Percentiles rank a stretch among this genome's conserved stretches.
Conservation (phyloP, 2,888 invertebrate genomes). For the Drosophila meridionalis region DNA sequence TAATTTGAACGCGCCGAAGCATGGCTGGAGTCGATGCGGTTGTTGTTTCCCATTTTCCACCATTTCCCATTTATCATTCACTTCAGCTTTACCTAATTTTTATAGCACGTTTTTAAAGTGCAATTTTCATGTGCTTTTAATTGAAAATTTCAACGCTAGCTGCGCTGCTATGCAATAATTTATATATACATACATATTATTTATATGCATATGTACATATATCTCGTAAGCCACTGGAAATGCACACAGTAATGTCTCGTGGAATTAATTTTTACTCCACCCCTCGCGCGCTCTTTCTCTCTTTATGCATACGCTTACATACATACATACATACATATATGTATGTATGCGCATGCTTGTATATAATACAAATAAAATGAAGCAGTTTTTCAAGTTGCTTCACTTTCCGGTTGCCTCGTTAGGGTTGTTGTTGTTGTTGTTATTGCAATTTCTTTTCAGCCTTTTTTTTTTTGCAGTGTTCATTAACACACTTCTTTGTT, state of each 20-base stretch:
- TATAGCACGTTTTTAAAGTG: slow-evolving; percentile 25
- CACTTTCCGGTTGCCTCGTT: slow-evolving; percentile 58
- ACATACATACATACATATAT: not conserved
- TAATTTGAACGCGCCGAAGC: slow-evolving; percentile 20
- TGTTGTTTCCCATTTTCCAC: slow-evolving; percentile 49
- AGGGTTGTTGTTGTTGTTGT: slow-evolving; percentile 18
- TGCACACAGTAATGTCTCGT: slow-evolving; percentile 8
- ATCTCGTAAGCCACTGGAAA: slow-evolving; percentile 14
- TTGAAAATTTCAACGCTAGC: slow-evolving; percentile 40
- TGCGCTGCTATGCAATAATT: slow-evolving; percentile 48
- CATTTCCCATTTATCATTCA: slow-evolving; percentile 42
- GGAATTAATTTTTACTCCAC: slow-evolving; percentile 28
- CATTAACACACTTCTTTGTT: slow-evolving; percentile 73
- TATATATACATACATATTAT: not conserved
- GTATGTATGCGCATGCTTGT: not conserved
- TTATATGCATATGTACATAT: not conserved
- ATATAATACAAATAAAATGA: slow-evolving; percentile 40
- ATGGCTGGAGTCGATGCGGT: slow-evolving; percentile 35
- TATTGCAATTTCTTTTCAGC: slow-evolving; percentile 41
- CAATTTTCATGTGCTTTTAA: slow-evolving; percentile 38
- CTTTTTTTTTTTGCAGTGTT: slow-evolving; percentile 42
- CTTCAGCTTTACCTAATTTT: slow-evolving; percentile 42
- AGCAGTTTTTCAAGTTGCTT: slow-evolving; percentile 49
- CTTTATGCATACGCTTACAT: slow-evolving; percentile 2
- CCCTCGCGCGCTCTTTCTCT: not conserved